Evolutionary conservation across 2,888 invertebrate genomes (phyloP), one percentile per base, ranked within the genome.

Genomic region (Harpalus rufipes): DNA sequence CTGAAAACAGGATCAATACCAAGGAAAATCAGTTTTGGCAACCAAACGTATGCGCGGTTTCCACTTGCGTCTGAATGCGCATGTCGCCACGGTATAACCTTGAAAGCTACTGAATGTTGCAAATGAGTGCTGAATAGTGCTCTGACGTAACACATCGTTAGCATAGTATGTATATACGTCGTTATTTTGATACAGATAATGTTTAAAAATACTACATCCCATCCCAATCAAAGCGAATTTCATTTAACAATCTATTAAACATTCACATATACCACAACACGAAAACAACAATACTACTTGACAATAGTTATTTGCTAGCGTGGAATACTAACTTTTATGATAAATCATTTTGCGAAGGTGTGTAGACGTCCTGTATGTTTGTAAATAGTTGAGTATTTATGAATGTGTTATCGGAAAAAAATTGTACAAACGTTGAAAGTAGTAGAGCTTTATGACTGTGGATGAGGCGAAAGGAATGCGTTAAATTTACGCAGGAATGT

Each of bases 21-120:
- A 80, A 12, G 12, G 81, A 81, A 81, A 81, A 81, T 41, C 81
- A 81, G 81, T 81, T 81, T 81, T 81, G 63, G 81, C 81, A 63
- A 65, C 81, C n/a, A 79, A 18, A 32, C 59, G 61, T 18, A 79
- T 41, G 39, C 61, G 61, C 58, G 6, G 78, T 7, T 8, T 56
- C 39, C 25, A n/a, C 68, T 41, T 18, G 79, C 18, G 8, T 56
- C 8, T 14, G 14, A 74, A 41, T 18, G 72, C 72, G 72, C 72
- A 74, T 25, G 39, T 51, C 59, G 68, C n/a, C n/a, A 32, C 68
- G 39, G 72, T 41, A 8, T 16, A 74, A 74, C 72, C 72, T 74
- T 74, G 72, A 74, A 74, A 74, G 18, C 72, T 44, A 74, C 68
- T 68, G 41, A 44, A 14, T 44, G 72, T 18, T 14, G 41, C 72